A percentile compares a stretch with the other conserved stretches of the same genome.
Conservation (phyloP, 1,140 invertebrate species). For the Ericerus pela region DNA sequence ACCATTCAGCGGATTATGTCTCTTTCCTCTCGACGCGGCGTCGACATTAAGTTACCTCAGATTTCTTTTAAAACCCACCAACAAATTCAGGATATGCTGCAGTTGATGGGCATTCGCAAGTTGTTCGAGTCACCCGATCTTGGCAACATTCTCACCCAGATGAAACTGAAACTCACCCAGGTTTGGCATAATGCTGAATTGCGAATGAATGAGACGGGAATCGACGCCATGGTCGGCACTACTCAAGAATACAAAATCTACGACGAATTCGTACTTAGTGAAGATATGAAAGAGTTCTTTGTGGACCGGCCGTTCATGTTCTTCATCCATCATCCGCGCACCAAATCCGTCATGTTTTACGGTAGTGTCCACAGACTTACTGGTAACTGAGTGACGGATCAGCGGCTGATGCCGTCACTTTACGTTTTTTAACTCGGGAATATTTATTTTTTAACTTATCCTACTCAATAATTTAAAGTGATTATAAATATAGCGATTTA, state of each 20-base stretch:
- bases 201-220: neutral
- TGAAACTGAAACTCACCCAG: neutral
- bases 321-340: neutral
- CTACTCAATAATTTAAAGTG: no score
- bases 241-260: neutral
- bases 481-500: no score
- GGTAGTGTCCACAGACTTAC: neutral
- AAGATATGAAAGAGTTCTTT: neutral
- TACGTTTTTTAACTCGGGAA: no score
- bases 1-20: neutral
- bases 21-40: neutral
- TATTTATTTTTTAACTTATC: no score
- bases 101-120: neutral
- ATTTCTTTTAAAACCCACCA: neutral
- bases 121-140: neutral
- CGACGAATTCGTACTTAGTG: neutral
- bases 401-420: no score
- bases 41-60: conserved; percentile 2
- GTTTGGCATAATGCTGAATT: neutral
- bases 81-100: neutral
- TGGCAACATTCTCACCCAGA: neutral
- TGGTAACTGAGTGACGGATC: neutral
- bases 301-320: neutral
- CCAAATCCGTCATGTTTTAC: neutral
- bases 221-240: neutral